Conservation (phyloP, 2,888 invertebrate species). For the Zaprionus lineosus region DNA sequence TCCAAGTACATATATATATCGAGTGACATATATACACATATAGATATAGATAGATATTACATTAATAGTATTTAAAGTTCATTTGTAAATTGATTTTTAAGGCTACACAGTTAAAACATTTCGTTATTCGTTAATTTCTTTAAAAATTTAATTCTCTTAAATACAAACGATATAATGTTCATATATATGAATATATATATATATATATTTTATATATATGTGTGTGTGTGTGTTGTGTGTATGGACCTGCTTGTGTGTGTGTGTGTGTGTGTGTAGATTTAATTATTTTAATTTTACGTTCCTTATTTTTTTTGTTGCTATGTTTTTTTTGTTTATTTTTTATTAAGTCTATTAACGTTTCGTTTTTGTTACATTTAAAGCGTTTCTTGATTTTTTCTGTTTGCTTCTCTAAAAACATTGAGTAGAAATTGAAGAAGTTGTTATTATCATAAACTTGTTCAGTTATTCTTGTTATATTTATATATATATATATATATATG, state of each 20-base stretch:
- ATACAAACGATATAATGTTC: slow-evolving; percentile 37
- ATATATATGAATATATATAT: slow-evolving; percentile 18
- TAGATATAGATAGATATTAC: slow-evolving; percentile 12
- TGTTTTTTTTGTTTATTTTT: slow-evolving; percentile 31
- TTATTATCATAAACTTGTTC: slow-evolving; percentile 32
- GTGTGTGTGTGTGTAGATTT: slow-evolving; percentile 29
- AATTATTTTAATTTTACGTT: slow-evolving; percentile 27
- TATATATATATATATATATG: slow-evolving; percentile 19
- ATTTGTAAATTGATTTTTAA: slow-evolving; percentile 68
- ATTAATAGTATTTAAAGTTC: slow-evolving; percentile 31
- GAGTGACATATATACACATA: slow-evolving; percentile 15
- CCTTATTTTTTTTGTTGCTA: slow-evolving; percentile 25
- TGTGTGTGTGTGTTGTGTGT: neutral
- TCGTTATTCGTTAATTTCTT: slow-evolving; percentile 8
- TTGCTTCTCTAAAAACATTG: slow-evolving; percentile 64
- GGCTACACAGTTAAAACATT: slow-evolving; percentile 72
- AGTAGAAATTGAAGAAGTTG: slow-evolving; percentile 60
- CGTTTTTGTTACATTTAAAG: slow-evolving; percentile 77
- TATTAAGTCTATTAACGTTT: slow-evolving; percentile 76
- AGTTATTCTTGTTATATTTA: slow-evolving; percentile 15
- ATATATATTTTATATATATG: slow-evolving; percentile 9
- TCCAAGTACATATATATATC: slow-evolving; percentile 21
- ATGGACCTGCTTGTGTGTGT: slow-evolving; percentile 18
- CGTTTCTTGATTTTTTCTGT: slow-evolving; percentile 45
- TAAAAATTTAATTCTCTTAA: slow-evolving; percentile 42